Evolutionary conservation across 2,888 invertebrate species (phyloP).

Genomic region (Ennomos fuscantarius): DNA sequence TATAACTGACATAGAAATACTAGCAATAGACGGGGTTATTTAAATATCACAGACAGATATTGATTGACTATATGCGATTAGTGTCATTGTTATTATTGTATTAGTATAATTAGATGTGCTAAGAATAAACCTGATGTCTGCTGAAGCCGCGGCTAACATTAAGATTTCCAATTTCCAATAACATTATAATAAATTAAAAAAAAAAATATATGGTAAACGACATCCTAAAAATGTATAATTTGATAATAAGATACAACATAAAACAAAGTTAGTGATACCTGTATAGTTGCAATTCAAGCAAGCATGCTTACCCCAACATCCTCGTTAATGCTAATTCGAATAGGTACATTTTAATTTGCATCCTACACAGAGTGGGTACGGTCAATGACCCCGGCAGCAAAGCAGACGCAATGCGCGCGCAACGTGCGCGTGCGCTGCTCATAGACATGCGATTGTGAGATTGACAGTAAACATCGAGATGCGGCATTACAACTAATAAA

Average conservation of each 20-base stretch:
- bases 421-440: slow-evolving; percentile 61
- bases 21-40: slow-evolving; percentile 26
- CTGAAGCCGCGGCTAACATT: background rate
- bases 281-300: slow-evolving; percentile 5
- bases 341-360: slow-evolving; percentile 24
- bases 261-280: background rate
- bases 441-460: slow-evolving; percentile 68
- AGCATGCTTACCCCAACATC: slow-evolving; percentile 18
- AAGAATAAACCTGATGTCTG: slow-evolving; percentile 4
- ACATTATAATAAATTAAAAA: too few relatives aligned
- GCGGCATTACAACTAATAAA: slow-evolving; percentile 44
- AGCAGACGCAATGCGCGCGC: slow-evolving; percentile 54
- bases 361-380: slow-evolving; percentile 36
- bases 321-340: slow-evolving; percentile 26
- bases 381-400: slow-evolving; percentile 73
- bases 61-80: slow-evolving; percentile 9
- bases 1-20: slow-evolving; percentile 25
- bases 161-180: background rate
- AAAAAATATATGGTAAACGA: too few relatives aligned
- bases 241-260: slow-evolving; percentile 1
- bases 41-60: slow-evolving; percentile 22
- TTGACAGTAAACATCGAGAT: slow-evolving; percentile 57
- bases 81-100: too few relatives aligned
- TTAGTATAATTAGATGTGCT: background rate
- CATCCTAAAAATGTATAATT: too few relatives aligned